Base-by-base conservation (phyloP, 1,140 invertebrate species). In the Gerris buenoi region DNA sequence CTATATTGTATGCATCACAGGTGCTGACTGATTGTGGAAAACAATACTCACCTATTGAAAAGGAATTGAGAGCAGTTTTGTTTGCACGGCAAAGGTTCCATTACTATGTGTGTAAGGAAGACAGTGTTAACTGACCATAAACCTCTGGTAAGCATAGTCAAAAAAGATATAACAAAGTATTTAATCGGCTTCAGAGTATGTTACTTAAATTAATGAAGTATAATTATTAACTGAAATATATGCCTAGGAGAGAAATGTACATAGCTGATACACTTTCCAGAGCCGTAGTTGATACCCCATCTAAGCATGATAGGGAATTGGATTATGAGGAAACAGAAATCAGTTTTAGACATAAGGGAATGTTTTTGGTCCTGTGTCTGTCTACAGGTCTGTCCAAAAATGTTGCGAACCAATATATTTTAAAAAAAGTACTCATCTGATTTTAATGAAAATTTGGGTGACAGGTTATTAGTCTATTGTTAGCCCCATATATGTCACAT, bases 161-260 rank as follows among this genome's bases (percentile, higher is more conserved):
- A 64, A 64, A 23, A 27, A 25, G 27, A 64, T 23, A 64, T 64
- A 27, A 64, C 15, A 64, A 64, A 64, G 63, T 64, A 15, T 27
- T 26, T 15, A 64, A 64, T 26, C 15, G 63, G 14, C 27, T 64
- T 25, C 63, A 64, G 26, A 64, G 22, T 18, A 64, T 64, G 63
- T 68, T 76, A 5, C 65, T 80, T 15, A 70, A 73, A 29, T 25
- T 77, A 10, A 74, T 66, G 65, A 68, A 61, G 64, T 77, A 72
- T 68, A 68, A 74, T 58, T 71, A 73, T 33, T 71, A 71, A 27
- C 68, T 76, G 46, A 64, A 70, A 28, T 77, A 77, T 69, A 72
- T 71, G 68, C 74, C 73, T 33, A 79, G 59, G 22, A 61, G 22
- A 23, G n/a, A 61, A 61, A 61, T 61, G 3, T n/a, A 23, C 25